Conservation (phyloP, 2,113 vertebrate species). For the Rhodinocichla rosea region DNA sequence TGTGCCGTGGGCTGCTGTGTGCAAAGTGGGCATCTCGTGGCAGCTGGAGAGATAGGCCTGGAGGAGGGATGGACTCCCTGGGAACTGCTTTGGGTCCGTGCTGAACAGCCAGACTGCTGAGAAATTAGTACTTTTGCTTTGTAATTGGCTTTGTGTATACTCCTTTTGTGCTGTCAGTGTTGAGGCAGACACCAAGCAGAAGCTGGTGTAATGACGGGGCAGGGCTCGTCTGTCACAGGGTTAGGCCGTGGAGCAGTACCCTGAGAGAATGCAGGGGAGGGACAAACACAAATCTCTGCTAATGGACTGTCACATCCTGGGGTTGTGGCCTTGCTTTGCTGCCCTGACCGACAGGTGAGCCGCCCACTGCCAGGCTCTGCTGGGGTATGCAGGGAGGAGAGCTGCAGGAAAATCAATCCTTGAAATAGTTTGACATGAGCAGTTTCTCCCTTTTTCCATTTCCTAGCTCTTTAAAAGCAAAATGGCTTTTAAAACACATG, state of each 20-base stretch:
- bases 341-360: not conserved
- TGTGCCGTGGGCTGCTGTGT: fast-evolving
- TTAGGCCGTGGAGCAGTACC: not conserved
- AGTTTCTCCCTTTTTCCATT: not conserved
- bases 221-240: not conserved
- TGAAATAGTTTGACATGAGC: not conserved
- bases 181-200: not conserved
- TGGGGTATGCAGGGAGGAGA: not conserved
- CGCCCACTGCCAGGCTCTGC: not conserved
- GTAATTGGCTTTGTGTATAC: not conserved
- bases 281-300: not conserved
- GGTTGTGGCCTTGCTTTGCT: not conserved
- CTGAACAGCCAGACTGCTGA: not conserved
- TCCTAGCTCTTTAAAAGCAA: not conserved
- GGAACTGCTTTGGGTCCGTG: not conserved
- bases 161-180: not conserved
- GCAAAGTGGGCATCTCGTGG: not conserved
- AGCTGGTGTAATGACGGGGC: not conserved
- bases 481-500: not conserved
- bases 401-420: not conserved
- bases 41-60: not conserved
- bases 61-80: not conserved
- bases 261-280: not conserved
- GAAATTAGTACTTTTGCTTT: not conserved
- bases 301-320: not conserved